A percentile compares a stretch with the other conserved stretches of the same genome.
Conservation (phyloP, 2,113 vertebrate species). For the Gracilinanus agilis region DNA sequence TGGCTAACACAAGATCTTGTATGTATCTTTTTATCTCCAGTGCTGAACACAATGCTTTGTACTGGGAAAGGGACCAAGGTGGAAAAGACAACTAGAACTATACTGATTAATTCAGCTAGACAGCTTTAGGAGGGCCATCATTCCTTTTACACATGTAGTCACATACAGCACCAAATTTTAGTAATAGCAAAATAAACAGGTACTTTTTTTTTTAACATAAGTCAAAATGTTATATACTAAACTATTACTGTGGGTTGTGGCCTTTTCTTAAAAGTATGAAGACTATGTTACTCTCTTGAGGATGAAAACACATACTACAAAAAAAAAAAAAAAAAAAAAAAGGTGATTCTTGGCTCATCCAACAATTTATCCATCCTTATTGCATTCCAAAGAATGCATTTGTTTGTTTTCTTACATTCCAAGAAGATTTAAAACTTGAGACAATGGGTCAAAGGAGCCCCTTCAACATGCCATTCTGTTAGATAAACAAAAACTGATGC, state of each 20-base stretch:
- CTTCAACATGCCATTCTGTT: slow-evolving; percentile 59
- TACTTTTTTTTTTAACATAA: slow-evolving; percentile 19
- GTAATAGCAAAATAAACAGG: not conserved
- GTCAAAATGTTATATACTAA: slow-evolving; percentile 39
- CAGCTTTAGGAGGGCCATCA: not conserved
- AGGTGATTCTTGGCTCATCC: slow-evolving; percentile 27
- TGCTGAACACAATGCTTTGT: slow-evolving; percentile 49
- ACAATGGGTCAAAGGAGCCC: slow-evolving; percentile 65
- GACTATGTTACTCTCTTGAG: slow-evolving; percentile 11
- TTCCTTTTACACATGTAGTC: not conserved
- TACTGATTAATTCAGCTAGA: not conserved
- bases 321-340: slow-evolving; percentile 47
- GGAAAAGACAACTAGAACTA: not conserved
- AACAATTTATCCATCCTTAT: slow-evolving; percentile 28
- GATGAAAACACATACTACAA: slow-evolving; percentile 31
- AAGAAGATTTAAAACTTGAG: slow-evolving; percentile 66
- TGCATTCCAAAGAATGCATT: slow-evolving; percentile 23
- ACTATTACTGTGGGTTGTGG: not conserved
- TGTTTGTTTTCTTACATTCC: slow-evolving; percentile 63
- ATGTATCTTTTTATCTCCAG: not conserved
- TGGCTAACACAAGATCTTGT: not conserved
- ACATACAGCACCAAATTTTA: slow-evolving; percentile 22
- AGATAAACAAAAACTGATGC: slow-evolving; percentile 76
- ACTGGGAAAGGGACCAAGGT: slow-evolving; percentile 33
- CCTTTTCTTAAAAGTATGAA: slow-evolving; percentile 34